These are phyloP conservation scores for Pseudocheirus occidentalis DNA, from an alignment of 2,797 vertebrate genomes.

Conservation along the genomic window DNA sequence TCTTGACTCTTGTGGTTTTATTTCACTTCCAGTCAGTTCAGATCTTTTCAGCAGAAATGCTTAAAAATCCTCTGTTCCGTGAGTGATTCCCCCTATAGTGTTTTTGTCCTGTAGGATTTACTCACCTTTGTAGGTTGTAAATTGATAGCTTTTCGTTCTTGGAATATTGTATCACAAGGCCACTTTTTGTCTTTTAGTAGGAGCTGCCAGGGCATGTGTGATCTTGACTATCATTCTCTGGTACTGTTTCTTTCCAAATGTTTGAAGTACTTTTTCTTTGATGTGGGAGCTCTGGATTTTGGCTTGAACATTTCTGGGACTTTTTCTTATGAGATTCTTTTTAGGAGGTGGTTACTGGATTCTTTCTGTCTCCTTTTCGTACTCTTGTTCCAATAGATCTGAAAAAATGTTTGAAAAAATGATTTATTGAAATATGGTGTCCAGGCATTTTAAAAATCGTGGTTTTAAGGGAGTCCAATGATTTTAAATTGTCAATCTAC, in stretches of 20 bases:
- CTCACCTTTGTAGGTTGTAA: background rate
- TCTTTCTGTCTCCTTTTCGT: background rate
- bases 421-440: background rate
- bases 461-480: background rate
- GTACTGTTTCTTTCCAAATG: background rate
- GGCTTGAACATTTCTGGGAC: background rate
- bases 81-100: background rate
- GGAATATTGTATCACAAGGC: too few species aligned
- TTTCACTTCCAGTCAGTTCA: background rate
- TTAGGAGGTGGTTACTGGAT: background rate
- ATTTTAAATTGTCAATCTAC: background rate
- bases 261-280: background rate
- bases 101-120: background rate
- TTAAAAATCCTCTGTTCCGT: background rate
- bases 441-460: background rate
- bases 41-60: background rate
- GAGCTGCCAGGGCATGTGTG: background rate
- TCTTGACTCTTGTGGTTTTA: background rate
- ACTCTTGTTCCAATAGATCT: background rate
- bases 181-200: too few species aligned
- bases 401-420: background rate
- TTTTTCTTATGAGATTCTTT: background rate
- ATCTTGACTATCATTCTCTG: background rate
- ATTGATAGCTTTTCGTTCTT: background rate
- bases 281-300: background rate